A percentile compares a stretch with the other conserved stretches of the same genome.
phyloP scores from a whole-genome alignment of 1,140 invertebrate species.

The Watersipora subatra region DNA sequence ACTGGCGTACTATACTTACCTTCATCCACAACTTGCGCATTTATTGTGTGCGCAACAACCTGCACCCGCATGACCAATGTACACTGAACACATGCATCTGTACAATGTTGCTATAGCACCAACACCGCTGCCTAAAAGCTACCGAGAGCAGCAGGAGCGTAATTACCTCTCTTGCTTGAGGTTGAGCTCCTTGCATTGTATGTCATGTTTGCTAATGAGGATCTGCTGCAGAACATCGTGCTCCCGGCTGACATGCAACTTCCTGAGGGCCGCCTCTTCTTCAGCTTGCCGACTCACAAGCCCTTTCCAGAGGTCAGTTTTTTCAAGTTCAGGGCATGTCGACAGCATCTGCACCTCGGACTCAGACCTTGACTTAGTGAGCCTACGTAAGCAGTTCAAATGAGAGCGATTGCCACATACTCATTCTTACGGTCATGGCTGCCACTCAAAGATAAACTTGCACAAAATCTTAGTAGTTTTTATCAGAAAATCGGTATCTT shows the following conservation, averaged over 20 bases:
- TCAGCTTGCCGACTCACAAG: conserved; percentile 73
- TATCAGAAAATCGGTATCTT: no score
- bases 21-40: neutral
- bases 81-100: neutral
- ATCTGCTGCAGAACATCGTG: conserved; percentile 69
- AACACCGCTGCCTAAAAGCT: neutral
- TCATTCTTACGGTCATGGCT: no score
- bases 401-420: no score
- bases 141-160: conserved; percentile 1
- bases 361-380: conserved; percentile 4
- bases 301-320: conserved; percentile 85
- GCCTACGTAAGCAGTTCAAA: no score
- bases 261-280: conserved; percentile 76
- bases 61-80: neutral
- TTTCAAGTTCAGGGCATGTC: conserved; percentile 33
- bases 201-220: conserved; percentile 65
- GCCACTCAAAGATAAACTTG: no score
- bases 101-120: neutral
- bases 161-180: conserved; percentile 68
- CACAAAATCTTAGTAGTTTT: no score
- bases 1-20: neutral
- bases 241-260: conserved; percentile 68
- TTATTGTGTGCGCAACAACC: neutral
- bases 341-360: neutral
- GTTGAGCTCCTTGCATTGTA: conserved; percentile 79